These are phyloP conservation scores for Engraulis encrasicolus DNA, from an alignment of 2,113 vertebrate genomes.

Conservation along the genomic window DNA sequence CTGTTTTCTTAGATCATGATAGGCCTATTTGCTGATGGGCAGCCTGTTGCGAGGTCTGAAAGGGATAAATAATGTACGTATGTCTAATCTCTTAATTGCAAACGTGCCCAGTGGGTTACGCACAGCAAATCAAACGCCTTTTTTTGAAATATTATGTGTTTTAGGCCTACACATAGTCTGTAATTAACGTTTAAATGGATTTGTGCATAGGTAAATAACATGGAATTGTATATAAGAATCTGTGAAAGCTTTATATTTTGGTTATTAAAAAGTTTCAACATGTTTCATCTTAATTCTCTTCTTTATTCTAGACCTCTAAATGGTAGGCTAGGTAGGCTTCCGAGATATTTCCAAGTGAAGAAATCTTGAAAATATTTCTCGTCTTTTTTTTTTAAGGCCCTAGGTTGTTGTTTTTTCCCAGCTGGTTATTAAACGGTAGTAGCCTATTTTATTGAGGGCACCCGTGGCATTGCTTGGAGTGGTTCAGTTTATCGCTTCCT, in stretches of 20 bases:
- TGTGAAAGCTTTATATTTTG: conserved; percentile 17
- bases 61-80: background rate
- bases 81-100: background rate
- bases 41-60: background rate
- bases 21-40: background rate
- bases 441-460: background rate
- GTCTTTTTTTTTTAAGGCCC: no score
- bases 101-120: background rate
- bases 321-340: background rate
- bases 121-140: background rate
- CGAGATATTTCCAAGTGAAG: background rate
- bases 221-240: background rate
- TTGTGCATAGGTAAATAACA: conserved; percentile 1
- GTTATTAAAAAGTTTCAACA: conserved; percentile 3
- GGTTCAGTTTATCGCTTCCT: background rate
- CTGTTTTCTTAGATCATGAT: background rate
- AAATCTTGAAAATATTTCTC: background rate
- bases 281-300: background rate
- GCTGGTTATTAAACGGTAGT: no score
- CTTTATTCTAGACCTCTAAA: background rate
- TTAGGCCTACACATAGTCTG: background rate
- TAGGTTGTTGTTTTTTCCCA: background rate
- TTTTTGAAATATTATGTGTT: background rate
- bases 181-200: conserved; percentile 15
- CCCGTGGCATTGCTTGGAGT: background rate